These are phyloP conservation scores for Sphinx pinastri DNA, from an alignment of 2,888 invertebrate genomes.

Conservation along the genomic window DNA sequence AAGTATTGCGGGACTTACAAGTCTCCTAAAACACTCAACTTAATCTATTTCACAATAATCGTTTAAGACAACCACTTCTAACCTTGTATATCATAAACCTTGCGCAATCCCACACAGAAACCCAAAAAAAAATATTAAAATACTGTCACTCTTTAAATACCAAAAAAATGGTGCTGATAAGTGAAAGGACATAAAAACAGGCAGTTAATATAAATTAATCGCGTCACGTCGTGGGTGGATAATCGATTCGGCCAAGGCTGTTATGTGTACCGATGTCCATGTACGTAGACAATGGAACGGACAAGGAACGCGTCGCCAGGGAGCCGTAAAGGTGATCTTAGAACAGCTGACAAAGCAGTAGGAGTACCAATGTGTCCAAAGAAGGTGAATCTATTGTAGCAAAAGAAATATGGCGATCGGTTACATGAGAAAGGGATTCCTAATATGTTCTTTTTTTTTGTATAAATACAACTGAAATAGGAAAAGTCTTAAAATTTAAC, in stretches of 20 bases:
- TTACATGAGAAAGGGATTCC: no score
- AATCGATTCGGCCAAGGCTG: slow-evolving; percentile 45
- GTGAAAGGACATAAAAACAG: slow-evolving; percentile 21
- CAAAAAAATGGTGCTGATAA: background rate
- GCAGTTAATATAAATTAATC: slow-evolving; percentile 32
- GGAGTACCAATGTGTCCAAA: no score
- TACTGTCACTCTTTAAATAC: background rate
- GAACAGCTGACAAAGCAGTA: no score
- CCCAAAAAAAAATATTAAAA: background rate
- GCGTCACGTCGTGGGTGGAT: slow-evolving; percentile 41
- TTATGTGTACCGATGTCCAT: slow-evolving; percentile 19
- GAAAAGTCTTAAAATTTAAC: no score
- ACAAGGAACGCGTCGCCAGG: slow-evolving; percentile 5
- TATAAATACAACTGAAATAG: no score
- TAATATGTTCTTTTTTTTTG: no score
- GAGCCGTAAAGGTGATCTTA: background rate
- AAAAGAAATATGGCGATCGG: no score
- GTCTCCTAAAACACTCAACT: no score
- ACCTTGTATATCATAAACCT: background rate
- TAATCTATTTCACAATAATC: no score
- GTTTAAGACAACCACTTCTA: background rate
- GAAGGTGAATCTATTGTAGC: no score
- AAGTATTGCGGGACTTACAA: no score
- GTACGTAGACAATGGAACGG: slow-evolving; percentile 18
- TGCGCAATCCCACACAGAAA: background rate